Conservation (phyloP, 2,888 invertebrate species). For the Himalopsyche kuldschensis region DNA sequence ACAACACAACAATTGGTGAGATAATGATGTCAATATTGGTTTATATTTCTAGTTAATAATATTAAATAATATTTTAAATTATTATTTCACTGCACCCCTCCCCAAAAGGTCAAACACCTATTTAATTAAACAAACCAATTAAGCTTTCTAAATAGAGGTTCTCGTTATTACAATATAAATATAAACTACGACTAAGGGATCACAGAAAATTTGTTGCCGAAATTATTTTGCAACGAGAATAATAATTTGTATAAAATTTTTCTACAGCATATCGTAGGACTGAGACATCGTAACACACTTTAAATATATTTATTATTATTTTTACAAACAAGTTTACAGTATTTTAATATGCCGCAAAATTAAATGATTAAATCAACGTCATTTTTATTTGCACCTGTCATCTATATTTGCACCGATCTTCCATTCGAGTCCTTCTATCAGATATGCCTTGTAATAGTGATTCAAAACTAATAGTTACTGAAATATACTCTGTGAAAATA, state of each 20-base stretch:
- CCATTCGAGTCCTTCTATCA: background rate
- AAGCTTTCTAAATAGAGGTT: background rate
- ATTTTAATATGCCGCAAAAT: background rate
- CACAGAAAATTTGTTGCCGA: slow-evolving; percentile 33
- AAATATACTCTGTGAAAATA: background rate
- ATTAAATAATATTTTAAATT: background rate
- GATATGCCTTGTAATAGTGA: background rate
- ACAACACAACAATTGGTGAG: too few relatives aligned
- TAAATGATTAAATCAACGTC: background rate
- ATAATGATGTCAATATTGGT: background rate
- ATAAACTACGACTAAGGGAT: slow-evolving; percentile 32
- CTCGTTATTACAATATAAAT: background rate
- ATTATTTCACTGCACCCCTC: background rate
- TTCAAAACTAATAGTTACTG: background rate
- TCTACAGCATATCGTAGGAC: background rate
- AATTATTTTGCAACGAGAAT: slow-evolving; percentile 15
- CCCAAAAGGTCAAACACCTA: background rate
- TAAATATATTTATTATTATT: background rate
- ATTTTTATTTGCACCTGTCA: background rate
- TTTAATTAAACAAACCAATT: background rate
- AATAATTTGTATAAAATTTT: background rate
- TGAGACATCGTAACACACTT: background rate
- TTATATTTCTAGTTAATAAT: background rate
- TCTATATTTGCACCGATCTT: background rate
- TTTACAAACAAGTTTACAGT: background rate